Base-by-base conservation (phyloP, 2,888 invertebrate genomes). In the Athetis lepigone region DNA sequence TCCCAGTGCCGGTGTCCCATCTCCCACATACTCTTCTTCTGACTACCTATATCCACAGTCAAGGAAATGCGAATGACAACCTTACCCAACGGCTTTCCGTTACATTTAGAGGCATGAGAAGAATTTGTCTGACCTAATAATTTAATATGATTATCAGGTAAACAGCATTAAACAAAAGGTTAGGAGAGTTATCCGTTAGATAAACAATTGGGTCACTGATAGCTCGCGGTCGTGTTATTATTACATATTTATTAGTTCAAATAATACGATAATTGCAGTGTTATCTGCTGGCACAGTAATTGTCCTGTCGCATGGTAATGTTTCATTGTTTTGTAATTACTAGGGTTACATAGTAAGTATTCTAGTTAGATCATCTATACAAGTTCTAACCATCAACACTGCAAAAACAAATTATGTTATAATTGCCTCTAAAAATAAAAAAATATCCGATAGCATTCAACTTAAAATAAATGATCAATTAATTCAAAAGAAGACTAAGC, bases 141-240 rank as follows among this genome's bases (percentile, higher is more conserved):
- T 52, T 36, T 21, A 37, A 36, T 37, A 58, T 49, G n/a, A n/a
- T 43, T 29, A 19, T 11, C 50, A 55, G 59, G 50, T 51, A 33
- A 47, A 16, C 61, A 52, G 40, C 18, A 37, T 46, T 42, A 18
- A 40, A 52, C 52, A 18, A 45, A 40, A 11, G 58, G 40, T 59
- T 19, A 52, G 16, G n/a, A 62, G 66, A 67, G 58, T 54, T 50
- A 54, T 29, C 63, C 54, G 58, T 21, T 43, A 52, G 82, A 78
- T 80, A 82, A 69, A 56, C 64, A 85, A 76, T 40, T 87, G 50
- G 85, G 86, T 79, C 82, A n/a, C 40, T 27, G 84, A 85, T 85
- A 86, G 68, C 61, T 55, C 33, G 36, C 13, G 42, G 18, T 36
- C 54, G 46, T 43, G 9, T 29, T 50, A 21, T 46, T 39, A 40